Evolutionary conservation across 2,113 vertebrate species (phyloP), one percentile per base, ranked within the genome.

Genomic region (Pterocles gutturalis): DNA sequence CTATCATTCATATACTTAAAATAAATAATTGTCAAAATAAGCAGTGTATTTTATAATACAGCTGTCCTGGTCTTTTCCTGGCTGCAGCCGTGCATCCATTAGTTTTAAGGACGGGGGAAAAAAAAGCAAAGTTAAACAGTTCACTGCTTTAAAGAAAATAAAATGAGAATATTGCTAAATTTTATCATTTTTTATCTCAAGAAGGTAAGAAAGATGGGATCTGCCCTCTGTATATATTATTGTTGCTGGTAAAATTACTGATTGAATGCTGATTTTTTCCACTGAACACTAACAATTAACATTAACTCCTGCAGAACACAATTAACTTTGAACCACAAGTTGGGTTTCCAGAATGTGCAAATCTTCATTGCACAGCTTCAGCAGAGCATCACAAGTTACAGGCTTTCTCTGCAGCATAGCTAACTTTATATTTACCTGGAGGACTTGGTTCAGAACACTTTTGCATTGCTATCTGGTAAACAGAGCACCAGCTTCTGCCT

Each of bases 11-110:
- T 66, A 34, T 51, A 64, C 24, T 48, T 79, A 58, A 86, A 95
- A 96, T 92, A 94, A 94, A 96, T 90, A 89, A 41, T 60, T 90
- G 72, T 81, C 88, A 92, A 93, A 87, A 78, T 49, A 81, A 90
- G 88, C 61, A 92, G 48, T 8, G 19, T 49, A 81, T 89, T 83
- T 75, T 78, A 62, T 41, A 81, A 83, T n/a, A 72, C 46, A 58
- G 33, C 38, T 78, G 83, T 70, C 48, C 19, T 70, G 5, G 1
- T 65, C 67, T 85, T 77, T 54, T 34, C 33, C 64, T 92, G 72
- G 33, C 18, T 95, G 69, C 33, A 78, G 19, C 38, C 65, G 24
- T 43, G 14, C 76, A 43, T 26, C 20, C 45, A 46, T 69, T 95
- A 88, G 71, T 89, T 72, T 83, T 87, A 28, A 26, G 8, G 34